Evolutionary conservation across 2,888 invertebrate species (phyloP).

Genomic region (Opisthograptis luteolata): DNA sequence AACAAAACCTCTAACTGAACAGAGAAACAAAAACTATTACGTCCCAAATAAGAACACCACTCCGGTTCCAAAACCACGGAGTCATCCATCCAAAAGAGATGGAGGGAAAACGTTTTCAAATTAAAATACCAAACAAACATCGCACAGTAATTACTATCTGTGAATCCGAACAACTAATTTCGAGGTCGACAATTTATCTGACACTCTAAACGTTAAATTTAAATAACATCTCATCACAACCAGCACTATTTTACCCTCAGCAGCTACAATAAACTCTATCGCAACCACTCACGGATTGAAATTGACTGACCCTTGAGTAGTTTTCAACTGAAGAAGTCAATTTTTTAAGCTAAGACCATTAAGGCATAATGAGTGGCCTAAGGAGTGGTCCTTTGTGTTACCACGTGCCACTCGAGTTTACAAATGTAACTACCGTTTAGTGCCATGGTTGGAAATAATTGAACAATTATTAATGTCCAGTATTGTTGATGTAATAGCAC

Average conservation of each 20-base stretch:
- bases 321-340: constrained; percentile 63
- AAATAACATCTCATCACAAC: constrained; percentile 28
- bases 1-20: not conserved
- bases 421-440: constrained; percentile 76
- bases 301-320: constrained; percentile 22
- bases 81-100: constrained; percentile 46
- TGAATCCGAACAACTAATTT: constrained; percentile 77
- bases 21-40: constrained; percentile 11
- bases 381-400: constrained; percentile 74
- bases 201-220: constrained; percentile 67
- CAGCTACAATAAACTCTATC: constrained; percentile 30
- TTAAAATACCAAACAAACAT: constrained; percentile 60
- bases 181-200: constrained; percentile 78
- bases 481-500: constrained; percentile 63
- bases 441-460: constrained; percentile 79
- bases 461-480: constrained; percentile 79
- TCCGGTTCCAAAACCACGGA: constrained; percentile 38
- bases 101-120: constrained; percentile 54
- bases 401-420: constrained; percentile 75
- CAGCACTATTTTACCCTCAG: constrained; percentile 5
- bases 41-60: constrained; percentile 13
- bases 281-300: constrained; percentile 34
- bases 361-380: constrained; percentile 81
- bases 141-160: constrained; percentile 68
- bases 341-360: constrained; percentile 74